Evolutionary conservation across 2,888 invertebrate genomes (phyloP), one percentile per base, ranked within the genome.

Genomic region (Flexamia atlantica): DNA sequence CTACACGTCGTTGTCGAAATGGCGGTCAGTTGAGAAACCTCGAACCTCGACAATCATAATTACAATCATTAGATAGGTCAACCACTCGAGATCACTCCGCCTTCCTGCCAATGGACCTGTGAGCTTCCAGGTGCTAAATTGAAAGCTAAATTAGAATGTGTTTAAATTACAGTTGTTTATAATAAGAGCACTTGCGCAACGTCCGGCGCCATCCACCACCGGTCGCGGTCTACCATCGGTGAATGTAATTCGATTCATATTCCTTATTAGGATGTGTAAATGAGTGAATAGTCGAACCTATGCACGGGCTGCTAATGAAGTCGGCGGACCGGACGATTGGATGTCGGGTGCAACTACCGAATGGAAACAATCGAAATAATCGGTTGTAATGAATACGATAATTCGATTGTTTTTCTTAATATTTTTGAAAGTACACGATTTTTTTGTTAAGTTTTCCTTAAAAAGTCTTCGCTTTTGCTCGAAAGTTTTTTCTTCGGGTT

Each of bases 61-160:
- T 40, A 70, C 40, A 40, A 40, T 70, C 40, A 70, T 70, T 70
- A 70, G 36, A 40, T 40, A 70, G 68, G 68, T 68, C 68, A 68
- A 28, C 68, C 68, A 68, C 68, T 68, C 25, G 17, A n/a, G 17
- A 17, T 20, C 68, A 28, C 23, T 53, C 53, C 60, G n/a, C 60
- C 60, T 60, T 60, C 60, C 60, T 20, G 60, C 53, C 28, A 60
- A 1, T 14, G 32, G 68, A 30, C 28, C 32, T 17, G n/a, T 30
- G 7, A 70, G n/a, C 25, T 40, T n/a, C 40, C 70, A 40, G 70
- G 70, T 70, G 40, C 23, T 70, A 70, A 70, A 70, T 70, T 70
- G 70, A 70, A 70, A 70, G 70, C 40, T 70, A 70, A 70, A 70
- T 70, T 70, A 70, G 70, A 70, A 68, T 40, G 40, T 70, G 68